These are phyloP conservation scores for Amblyopsis hoosieri DNA, from an alignment of 2,797 vertebrate genomes.

Conservation along the genomic window DNA sequence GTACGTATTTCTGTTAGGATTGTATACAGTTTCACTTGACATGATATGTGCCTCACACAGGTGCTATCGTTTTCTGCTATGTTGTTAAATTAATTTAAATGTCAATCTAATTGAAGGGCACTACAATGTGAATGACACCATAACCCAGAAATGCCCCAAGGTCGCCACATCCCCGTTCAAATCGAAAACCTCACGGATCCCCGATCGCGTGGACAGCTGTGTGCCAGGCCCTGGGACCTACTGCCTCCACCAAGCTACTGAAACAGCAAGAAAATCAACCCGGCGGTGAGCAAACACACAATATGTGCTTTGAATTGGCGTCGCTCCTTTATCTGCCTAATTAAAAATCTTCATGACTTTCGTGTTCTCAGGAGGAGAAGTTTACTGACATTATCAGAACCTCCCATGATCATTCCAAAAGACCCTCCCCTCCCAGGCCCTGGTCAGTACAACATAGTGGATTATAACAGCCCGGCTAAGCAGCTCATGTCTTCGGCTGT, in stretches of 20 bases:
- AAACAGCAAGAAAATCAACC: slow-evolving; percentile 50
- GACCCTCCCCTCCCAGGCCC: slow-evolving; percentile 74
- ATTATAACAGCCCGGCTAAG: slow-evolving; percentile 45
- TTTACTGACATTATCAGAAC: slow-evolving; percentile 67
- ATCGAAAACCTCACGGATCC: slow-evolving; percentile 66
- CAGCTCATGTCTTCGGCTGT: slow-evolving; percentile 70
- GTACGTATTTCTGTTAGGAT: slow-evolving; percentile 39
- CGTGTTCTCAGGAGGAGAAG: slow-evolving; percentile 69
- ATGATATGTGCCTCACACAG: too few species aligned
- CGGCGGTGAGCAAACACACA: slow-evolving; percentile 63
- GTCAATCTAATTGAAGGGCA: slow-evolving; percentile 63
- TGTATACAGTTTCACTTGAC: too few species aligned
- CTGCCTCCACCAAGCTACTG: slow-evolving; percentile 57
- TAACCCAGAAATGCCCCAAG: slow-evolving; percentile 63
- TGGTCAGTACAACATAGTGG: slow-evolving; percentile 71
- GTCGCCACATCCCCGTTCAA: slow-evolving; percentile 74
- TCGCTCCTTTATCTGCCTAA: neutral
- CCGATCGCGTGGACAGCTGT: slow-evolving; percentile 14
- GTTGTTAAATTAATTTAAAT: neutral
- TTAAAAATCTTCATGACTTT: slow-evolving; percentile 15
- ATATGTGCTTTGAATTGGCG: neutral
- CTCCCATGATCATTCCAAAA: slow-evolving; percentile 65
- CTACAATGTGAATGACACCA: slow-evolving; percentile 67
- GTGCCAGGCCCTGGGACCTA: slow-evolving; percentile 77
- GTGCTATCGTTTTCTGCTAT: neutral